phyloP scores from a whole-genome alignment of 2,888 invertebrate species.

The Conistra vaccinii region DNA sequence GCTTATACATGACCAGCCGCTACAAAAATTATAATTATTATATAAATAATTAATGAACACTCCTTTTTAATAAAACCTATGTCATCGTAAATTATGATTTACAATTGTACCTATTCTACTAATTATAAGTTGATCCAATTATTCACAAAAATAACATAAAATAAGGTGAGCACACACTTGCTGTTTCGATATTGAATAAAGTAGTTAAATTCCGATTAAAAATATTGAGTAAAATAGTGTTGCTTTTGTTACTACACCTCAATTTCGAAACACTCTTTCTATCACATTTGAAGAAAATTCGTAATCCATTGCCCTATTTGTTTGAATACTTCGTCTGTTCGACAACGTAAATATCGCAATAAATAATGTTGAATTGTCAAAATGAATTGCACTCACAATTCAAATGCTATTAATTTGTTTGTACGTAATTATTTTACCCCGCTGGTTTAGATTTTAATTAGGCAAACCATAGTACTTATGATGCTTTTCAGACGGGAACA shows the following conservation, averaged over 20 bases:
- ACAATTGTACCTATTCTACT: neutral
- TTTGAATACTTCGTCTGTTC: neutral
- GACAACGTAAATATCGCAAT: neutral
- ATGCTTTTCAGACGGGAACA: conserved; percentile 18
- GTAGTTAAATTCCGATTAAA: too few relatives aligned
- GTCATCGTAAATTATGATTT: neutral
- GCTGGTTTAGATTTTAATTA: neutral
- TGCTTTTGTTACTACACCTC: neutral
- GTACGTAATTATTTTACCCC: neutral
- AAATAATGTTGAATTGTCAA: neutral
- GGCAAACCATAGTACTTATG: conserved; percentile 33
- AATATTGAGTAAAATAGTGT: neutral
- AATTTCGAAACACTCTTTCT: neutral
- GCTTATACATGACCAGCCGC: conserved; percentile 58
- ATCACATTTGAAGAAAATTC: neutral
- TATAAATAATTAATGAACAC: neutral
- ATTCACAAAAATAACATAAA: too few relatives aligned
- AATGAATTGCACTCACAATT: too few relatives aligned
- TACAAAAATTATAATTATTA: conserved; percentile 31
- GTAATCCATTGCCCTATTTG: neutral
- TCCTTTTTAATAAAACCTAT: neutral
- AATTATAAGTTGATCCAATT: neutral
- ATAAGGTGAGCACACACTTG: neutral
- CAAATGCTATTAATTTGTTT: too few relatives aligned
- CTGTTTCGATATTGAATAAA: neutral